Conservation (phyloP, 2,888 invertebrate species). For the Drosophila vallismaia region DNA sequence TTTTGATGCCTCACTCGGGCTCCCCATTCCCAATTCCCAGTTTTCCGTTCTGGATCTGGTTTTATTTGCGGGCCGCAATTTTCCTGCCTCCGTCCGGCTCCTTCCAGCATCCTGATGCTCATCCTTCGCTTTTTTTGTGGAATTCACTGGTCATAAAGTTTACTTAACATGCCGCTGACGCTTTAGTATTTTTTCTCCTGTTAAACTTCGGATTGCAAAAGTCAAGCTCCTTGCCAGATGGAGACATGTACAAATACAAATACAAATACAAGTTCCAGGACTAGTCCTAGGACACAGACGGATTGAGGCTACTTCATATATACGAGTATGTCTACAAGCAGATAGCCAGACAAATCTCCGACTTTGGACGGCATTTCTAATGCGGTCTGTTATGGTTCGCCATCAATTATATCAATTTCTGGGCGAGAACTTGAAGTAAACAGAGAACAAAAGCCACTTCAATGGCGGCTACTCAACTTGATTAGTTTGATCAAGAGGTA, state of each 20-base stretch:
- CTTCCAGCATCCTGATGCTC: background rate
- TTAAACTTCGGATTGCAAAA: slow-evolving; percentile 71
- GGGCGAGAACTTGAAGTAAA: slow-evolving; percentile 40
- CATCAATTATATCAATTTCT: slow-evolving; percentile 74
- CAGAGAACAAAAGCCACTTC: slow-evolving; percentile 44
- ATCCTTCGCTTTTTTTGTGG: slow-evolving; percentile 36
- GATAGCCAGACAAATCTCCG: slow-evolving; percentile 37
- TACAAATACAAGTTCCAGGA: slow-evolving; percentile 5
- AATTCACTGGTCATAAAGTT: slow-evolving; percentile 71
- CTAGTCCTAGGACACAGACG: slow-evolving; percentile 15
- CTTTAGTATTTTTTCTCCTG: slow-evolving; percentile 50
- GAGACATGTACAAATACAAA: slow-evolving; percentile 35
- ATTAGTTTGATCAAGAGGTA: slow-evolving; percentile 43
- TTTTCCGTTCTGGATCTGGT: slow-evolving; percentile 48
- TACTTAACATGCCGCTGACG: slow-evolving; percentile 72
- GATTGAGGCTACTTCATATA: slow-evolving; percentile 22
- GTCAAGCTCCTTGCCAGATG: slow-evolving; percentile 70
- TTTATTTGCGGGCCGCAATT: slow-evolving; percentile 75
- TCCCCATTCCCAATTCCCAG: background rate
- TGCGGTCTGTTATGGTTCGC: slow-evolving; percentile 61
- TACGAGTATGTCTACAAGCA: slow-evolving; percentile 13
- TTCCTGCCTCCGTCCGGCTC: slow-evolving; percentile 39
- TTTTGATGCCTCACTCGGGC: slow-evolving; percentile 72
- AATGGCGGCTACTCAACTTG: slow-evolving; percentile 49
- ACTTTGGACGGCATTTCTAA: slow-evolving; percentile 34